A percentile compares a stretch with the other conserved stretches of the same genome.
phyloP scores from a whole-genome alignment of 2,797 vertebrate genomes.

The Anguilla megastoma region DNA sequence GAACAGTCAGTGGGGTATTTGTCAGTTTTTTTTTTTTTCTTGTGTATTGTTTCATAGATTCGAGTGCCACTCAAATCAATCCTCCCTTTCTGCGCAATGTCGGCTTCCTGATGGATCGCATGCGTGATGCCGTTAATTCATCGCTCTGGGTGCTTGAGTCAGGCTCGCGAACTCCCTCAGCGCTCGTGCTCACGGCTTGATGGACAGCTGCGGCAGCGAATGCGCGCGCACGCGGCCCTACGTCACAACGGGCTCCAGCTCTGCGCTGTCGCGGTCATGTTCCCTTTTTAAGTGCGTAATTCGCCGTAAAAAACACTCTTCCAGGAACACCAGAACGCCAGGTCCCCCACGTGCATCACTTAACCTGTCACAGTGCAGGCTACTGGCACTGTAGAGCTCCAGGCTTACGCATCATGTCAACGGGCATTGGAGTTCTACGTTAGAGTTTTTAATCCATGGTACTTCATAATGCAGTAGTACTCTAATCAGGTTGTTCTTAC shows the following conservation, averaged over 20 bases:
- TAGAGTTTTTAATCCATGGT: neutral
- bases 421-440: neutral
- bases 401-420: neutral
- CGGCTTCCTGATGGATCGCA: constrained; percentile 54
- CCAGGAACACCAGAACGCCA: neutral
- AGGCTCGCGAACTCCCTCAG: constrained; percentile 49
- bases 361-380: neutral
- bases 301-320: neutral
- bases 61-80: constrained; percentile 32
- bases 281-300: neutral
- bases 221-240: constrained; percentile 9
- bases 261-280: neutral
- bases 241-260: neutral
- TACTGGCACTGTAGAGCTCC: neutral
- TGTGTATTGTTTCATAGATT: neutral
- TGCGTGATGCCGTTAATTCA: constrained; percentile 55
- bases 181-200: constrained; percentile 49
- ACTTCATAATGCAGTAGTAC: neutral
- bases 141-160: constrained; percentile 54
- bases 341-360: neutral
- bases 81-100: constrained; percentile 52
- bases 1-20: neutral
- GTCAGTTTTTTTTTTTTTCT: neutral
- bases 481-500: neutral
- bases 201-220: constrained; percentile 52